These are phyloP conservation scores for Geotrupes spiniger DNA, from an alignment of 2,888 invertebrate species.

Conservation along the genomic window DNA sequence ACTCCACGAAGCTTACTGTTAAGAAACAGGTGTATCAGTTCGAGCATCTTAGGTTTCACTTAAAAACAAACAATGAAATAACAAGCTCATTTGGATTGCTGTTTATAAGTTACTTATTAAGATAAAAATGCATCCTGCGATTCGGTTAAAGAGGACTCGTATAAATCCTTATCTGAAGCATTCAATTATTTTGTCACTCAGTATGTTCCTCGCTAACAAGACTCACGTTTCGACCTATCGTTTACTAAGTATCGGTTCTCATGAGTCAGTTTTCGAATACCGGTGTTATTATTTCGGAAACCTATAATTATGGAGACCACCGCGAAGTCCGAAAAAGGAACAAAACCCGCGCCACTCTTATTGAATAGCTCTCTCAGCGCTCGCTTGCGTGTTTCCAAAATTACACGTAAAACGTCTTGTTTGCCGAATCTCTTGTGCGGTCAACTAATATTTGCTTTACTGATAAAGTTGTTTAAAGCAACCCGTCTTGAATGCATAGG, in stretches of 20 bases:
- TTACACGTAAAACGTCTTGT: conserved; percentile 15
- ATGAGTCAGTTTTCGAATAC: conserved; percentile 48
- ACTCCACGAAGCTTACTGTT: no score
- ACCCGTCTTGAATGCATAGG: no score
- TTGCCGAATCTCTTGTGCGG: conserved; percentile 5
- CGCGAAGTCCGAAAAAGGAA: conserved; percentile 40
- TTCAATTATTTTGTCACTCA: conserved; percentile 20
- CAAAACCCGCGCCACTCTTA: conserved; percentile 13
- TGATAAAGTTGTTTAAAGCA: conserved; percentile 5
- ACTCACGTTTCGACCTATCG: conserved; percentile 41
- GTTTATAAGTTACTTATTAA: no score
- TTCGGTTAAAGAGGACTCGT: not conserved
- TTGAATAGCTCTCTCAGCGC: conserved; percentile 11
- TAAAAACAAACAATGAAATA: no score
- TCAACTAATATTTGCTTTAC: conserved; percentile 3
- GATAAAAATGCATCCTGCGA: no score
- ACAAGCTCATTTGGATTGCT: no score
- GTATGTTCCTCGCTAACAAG: conserved; percentile 32
- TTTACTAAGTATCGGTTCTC: conserved; percentile 48
- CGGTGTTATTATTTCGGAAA: conserved; percentile 47
- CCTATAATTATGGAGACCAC: conserved; percentile 49
- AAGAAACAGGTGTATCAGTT: no score
- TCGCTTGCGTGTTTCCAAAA: conserved; percentile 18
- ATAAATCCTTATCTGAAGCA: conserved; percentile 23
- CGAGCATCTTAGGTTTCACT: no score